Percentiles rank a stretch among this genome's conserved stretches.
Conservation (phyloP, 2,888 invertebrate genomes). For the Ceriagrion tenellum region DNA sequence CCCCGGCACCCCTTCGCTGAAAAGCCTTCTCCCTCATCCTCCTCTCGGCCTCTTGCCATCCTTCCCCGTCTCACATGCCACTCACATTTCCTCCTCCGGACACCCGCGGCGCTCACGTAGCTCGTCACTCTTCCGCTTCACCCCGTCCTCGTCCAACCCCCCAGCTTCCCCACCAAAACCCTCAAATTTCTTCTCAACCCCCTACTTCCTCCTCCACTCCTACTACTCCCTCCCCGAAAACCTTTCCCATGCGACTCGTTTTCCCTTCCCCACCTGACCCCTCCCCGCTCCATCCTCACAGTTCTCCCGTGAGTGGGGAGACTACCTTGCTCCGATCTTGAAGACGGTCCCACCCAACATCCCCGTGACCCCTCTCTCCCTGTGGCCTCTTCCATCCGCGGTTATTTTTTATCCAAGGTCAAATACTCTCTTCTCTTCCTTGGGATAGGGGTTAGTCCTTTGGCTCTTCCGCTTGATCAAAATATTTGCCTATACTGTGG, state of each 20-base stretch:
- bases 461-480: too few relatives aligned
- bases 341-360: background rate
- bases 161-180: background rate
- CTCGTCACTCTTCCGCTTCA: conserved; percentile 19
- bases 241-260: background rate
- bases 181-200: background rate
- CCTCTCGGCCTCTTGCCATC: background rate
- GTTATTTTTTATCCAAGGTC: too few relatives aligned
- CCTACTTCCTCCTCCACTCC: background rate
- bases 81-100: conserved; percentile 50
- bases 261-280: background rate
- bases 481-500: too few relatives aligned
- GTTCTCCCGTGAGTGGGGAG: background rate
- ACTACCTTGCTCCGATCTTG: background rate
- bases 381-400: background rate
- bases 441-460: too few relatives aligned
- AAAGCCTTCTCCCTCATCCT: background rate
- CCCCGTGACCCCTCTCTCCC: background rate
- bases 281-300: background rate
- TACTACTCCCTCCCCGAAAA: background rate
- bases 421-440: background rate
- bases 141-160: background rate
- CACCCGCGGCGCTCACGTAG: conserved; percentile 50
- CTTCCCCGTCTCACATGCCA: conserved; percentile 42
- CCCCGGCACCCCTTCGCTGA: background rate